Base-by-base conservation (phyloP, 1,140 invertebrate species). In the Tetraneura akinire region DNA sequence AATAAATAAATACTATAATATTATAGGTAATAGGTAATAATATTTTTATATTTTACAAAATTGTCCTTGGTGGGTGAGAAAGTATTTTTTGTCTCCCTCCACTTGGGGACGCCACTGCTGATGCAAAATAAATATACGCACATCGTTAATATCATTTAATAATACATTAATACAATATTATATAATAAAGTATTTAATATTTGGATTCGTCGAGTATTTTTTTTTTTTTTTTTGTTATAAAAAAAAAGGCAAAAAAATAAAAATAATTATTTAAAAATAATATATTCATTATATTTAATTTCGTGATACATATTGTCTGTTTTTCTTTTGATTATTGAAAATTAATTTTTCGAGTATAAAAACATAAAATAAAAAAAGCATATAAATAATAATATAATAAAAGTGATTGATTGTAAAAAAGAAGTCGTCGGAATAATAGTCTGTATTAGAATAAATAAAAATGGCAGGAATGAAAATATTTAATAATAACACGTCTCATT, bases 381-480 rank as follows among this genome's bases (percentile, higher is more conserved):
- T n/a, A 66, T 23, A 66, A 66, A 64, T n/a, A 64, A 18, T 64
- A n/a, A 37, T 64, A 29, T 23, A 45, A 68, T 23, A 68, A 45
- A 68, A 68, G 64, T n/a, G n/a, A n/a, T n/a, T n/a, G n/a, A n/a
- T n/a, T n/a, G n/a, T n/a, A n/a, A n/a, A n/a, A n/a, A 68, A 68
- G 23, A 68, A 37, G 32, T 45, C 45, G 23, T 68, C 37, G 42
- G 42, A 68, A 68, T n/a, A n/a, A n/a, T 37, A 68, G 64, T 68
- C 64, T 68, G 21, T n/a, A 23, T 68, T 45, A 45, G 47, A 68
- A 37, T 68, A 68, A 4, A 37, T 37, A 37, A 37, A 66, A 62
- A 68, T 68, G 64, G 64, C 64, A 68, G 64, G 64, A 45, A 68
- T 68, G 47, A 68, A 68, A 37, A 37, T n/a, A n/a, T n/a, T n/a